A percentile compares a stretch with the other conserved stretches of the same genome.
These are phyloP conservation scores for Drepana arcuata DNA, from an alignment of 1,140 invertebrate genomes.

Conservation along the genomic window DNA sequence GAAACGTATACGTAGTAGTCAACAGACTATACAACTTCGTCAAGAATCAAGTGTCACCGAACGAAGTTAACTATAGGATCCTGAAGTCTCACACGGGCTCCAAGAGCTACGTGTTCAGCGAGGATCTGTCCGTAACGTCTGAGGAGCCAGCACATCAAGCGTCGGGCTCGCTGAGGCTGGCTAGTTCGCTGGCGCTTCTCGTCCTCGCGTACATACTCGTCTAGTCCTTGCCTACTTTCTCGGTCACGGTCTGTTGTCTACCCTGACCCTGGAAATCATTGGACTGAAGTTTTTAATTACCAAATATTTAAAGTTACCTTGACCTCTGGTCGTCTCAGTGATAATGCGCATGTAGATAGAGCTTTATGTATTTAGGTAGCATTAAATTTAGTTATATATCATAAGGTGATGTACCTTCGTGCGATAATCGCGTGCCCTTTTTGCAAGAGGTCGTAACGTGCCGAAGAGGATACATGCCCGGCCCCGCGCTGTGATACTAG, in stretches of 20 bases:
- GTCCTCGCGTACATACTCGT: slow-evolving; percentile 43
- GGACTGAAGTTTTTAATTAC: slow-evolving; percentile 58
- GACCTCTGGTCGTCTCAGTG: slow-evolving; percentile 55
- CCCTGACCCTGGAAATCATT: slow-evolving; percentile 26
- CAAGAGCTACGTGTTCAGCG: slow-evolving; percentile 76
- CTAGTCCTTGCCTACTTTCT: slow-evolving; percentile 25
- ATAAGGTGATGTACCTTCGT: slow-evolving; percentile 17
- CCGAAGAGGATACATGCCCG: slow-evolving; percentile 40
- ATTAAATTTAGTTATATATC: slow-evolving; percentile 17
- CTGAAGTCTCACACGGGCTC: slow-evolving; percentile 70
- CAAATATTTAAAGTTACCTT: slow-evolving; percentile 69
- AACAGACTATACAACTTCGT: slow-evolving; percentile 78
- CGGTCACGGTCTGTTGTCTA: slow-evolving; percentile 9
- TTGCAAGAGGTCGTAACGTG: slow-evolving; percentile 21
- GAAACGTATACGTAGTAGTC: slow-evolving; percentile 76
- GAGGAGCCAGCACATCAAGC: slow-evolving; percentile 11
- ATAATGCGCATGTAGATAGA: slow-evolving; percentile 58
- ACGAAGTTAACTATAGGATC: slow-evolving; percentile 75
- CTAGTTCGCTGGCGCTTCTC: slow-evolving; percentile 34
- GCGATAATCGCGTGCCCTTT: slow-evolving; percentile 30
- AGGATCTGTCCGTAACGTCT: slow-evolving; percentile 25
- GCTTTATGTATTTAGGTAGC: slow-evolving; percentile 53
- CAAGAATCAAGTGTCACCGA: slow-evolving; percentile 66
- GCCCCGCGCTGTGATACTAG: slow-evolving; percentile 6
- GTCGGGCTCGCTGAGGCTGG: slow-evolving; percentile 30